Evolutionary conservation across 2,113 vertebrate species (phyloP).

Genomic region (Ailuropoda melanoleuca): DNA sequence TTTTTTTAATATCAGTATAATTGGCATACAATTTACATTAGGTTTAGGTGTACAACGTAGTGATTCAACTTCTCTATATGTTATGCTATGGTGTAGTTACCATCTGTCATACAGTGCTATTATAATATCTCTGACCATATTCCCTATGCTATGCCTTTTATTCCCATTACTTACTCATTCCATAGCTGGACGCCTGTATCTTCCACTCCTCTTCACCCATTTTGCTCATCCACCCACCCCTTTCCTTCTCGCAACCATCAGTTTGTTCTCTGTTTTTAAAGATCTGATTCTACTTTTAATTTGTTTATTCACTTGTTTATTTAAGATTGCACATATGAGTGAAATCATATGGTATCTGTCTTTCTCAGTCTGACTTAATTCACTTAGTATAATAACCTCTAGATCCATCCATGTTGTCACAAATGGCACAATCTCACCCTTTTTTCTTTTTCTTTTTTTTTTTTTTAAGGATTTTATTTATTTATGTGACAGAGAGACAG

Average conservation of each 20-base stretch:
- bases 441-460: no score
- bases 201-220: not conserved
- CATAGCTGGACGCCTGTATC: not conserved
- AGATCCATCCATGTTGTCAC: not conserved
- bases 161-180: not conserved
- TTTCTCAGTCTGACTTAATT: not conserved
- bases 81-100: not conserved
- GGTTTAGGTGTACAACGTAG: not conserved
- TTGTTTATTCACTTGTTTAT: not conserved
- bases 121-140: not conserved
- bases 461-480: no score
- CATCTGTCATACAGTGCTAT: not conserved
- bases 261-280: not conserved
- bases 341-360: not conserved
- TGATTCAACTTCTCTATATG: not conserved
- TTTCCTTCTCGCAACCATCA: not conserved
- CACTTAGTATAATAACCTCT: not conserved
- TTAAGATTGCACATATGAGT: not conserved
- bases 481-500: no score
- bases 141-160: not conserved
- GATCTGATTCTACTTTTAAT: not conserved
- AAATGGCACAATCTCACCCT: not conserved
- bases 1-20: not conserved
- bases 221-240: not conserved
- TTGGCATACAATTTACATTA: not conserved